Evolutionary conservation across 2,797 vertebrate species (phyloP).

Genomic region (Rhinoraja longicauda): DNA sequence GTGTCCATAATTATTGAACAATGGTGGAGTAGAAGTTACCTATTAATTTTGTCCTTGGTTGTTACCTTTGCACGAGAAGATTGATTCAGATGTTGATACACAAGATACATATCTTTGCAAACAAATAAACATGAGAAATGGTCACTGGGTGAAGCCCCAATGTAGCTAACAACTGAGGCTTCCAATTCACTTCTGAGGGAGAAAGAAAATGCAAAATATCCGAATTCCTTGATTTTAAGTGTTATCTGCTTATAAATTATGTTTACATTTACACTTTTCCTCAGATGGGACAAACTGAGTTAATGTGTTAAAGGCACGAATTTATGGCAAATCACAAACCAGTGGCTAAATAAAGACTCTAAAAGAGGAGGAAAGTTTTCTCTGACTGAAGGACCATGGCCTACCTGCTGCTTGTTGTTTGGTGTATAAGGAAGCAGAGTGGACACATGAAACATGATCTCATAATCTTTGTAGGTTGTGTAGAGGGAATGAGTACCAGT

Average conservation of each 20-base stretch:
- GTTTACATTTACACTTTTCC: background rate
- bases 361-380: background rate
- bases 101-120: background rate
- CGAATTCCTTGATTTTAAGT: background rate
- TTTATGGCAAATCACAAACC: background rate
- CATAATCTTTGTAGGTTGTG: slow-evolving; percentile 91
- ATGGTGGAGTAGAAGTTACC: background rate
- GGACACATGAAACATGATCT: slow-evolving; percentile 97
- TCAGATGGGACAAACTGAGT: background rate
- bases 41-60: background rate
- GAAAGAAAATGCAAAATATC: background rate
- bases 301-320: background rate
- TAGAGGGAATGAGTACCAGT: slow-evolving; percentile 92
- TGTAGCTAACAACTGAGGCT: background rate
- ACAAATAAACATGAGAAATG: background rate
- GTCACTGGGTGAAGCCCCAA: background rate
- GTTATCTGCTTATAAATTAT: background rate
- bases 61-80: background rate
- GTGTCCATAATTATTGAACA: background rate
- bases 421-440: slow-evolving; percentile 92
- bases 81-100: background rate
- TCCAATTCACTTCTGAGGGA: background rate
- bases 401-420: slow-evolving; percentile 97
- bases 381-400: background rate
- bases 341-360: background rate